These are phyloP conservation scores for Platichthys flesus DNA, from an alignment of 2,113 vertebrate genomes.

Conservation along the genomic window DNA sequence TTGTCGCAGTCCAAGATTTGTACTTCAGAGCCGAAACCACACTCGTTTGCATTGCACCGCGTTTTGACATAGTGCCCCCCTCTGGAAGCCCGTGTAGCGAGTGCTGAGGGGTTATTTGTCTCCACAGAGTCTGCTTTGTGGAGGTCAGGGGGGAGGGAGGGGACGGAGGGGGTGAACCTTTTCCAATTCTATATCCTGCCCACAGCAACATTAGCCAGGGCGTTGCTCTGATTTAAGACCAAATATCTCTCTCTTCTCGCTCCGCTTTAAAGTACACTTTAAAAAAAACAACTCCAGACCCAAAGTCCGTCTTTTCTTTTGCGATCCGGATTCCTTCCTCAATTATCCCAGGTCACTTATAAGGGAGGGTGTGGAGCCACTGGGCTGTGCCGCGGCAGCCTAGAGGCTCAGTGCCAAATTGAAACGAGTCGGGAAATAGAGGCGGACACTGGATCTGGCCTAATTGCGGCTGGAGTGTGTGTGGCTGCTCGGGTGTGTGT, in stretches of 20 bases:
- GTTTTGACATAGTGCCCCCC: slow-evolving; percentile 29
- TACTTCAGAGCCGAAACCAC: slow-evolving; percentile 13
- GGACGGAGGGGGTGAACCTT: slow-evolving; percentile 33
- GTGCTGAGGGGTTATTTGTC: slow-evolving; percentile 49
- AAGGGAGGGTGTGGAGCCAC: slow-evolving; percentile 71
- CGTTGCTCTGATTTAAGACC: slow-evolving; percentile 49
- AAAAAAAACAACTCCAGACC: slow-evolving; percentile 67
- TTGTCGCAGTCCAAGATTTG: slow-evolving; percentile 22
- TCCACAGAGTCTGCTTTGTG: slow-evolving; percentile 65
- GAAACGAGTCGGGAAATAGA: slow-evolving; percentile 68
- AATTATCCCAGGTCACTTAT: slow-evolving; percentile 80
- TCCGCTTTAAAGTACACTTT: slow-evolving; percentile 41
- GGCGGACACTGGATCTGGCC: slow-evolving; percentile 64
- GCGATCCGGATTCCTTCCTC: slow-evolving; percentile 62
- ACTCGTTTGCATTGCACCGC: slow-evolving; percentile 20
- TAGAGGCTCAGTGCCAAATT: slow-evolving; percentile 73
- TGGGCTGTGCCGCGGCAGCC: slow-evolving; percentile 73
- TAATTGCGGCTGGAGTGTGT: slow-evolving; percentile 66
- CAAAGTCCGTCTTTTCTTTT: slow-evolving; percentile 25
- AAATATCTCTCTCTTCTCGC: slow-evolving; percentile 26
- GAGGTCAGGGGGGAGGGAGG: slow-evolving; percentile 33
- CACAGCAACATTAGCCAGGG: slow-evolving; percentile 62
- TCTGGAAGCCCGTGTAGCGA: slow-evolving; percentile 26
- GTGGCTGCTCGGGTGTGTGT: slow-evolving; percentile 36
- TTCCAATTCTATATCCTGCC: slow-evolving; percentile 65